Evolutionary conservation across 92 coral and sea anemone species (phyloP).

Genomic region (Muricea muricata): DNA sequence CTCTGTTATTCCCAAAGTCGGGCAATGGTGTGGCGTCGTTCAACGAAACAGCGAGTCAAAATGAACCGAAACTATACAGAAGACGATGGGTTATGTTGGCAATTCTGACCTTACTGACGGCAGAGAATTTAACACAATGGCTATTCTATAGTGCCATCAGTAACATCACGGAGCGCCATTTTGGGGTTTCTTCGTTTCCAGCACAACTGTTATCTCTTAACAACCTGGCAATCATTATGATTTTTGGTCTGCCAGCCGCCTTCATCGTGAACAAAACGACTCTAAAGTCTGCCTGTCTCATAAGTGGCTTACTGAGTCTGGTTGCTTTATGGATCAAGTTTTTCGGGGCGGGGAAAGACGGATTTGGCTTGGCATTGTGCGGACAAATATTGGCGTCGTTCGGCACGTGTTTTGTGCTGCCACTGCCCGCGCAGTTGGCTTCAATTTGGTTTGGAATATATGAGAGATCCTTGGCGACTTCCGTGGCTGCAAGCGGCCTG

Average conservation of each 20-base stretch:
- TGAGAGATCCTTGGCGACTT: constrained; percentile 29
- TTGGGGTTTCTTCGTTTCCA: constrained; percentile 12
- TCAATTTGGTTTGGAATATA: constrained; percentile 34
- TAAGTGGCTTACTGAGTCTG: constrained; percentile 29
- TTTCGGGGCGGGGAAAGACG: constrained; percentile 13
- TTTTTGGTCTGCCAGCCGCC: constrained; percentile 31
- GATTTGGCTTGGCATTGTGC: constrained; percentile 11
- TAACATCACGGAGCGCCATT: constrained; percentile 20
- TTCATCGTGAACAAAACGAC: constrained; percentile 15
- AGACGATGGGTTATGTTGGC: constrained; percentile 33
- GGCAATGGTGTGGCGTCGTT: not conserved
- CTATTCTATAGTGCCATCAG: constrained; percentile 37
- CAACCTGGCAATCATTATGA: constrained; percentile 3
- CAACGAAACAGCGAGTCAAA: not conserved
- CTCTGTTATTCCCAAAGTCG: not conserved
- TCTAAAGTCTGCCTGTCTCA: constrained; percentile 21
- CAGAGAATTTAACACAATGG: constrained; percentile 33
- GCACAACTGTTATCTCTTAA: constrained; percentile 17
- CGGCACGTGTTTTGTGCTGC: constrained; percentile 28
- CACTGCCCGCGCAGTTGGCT: constrained; percentile 31
- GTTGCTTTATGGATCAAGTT: constrained; percentile 36
- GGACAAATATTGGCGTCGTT: constrained; percentile 34
- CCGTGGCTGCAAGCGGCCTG: constrained; percentile 27
- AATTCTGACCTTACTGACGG: constrained; percentile 26
- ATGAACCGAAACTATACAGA: constrained; percentile 24